Conservation (phyloP, 1,140 invertebrate species). For the Gonatopus flavifemur region DNA sequence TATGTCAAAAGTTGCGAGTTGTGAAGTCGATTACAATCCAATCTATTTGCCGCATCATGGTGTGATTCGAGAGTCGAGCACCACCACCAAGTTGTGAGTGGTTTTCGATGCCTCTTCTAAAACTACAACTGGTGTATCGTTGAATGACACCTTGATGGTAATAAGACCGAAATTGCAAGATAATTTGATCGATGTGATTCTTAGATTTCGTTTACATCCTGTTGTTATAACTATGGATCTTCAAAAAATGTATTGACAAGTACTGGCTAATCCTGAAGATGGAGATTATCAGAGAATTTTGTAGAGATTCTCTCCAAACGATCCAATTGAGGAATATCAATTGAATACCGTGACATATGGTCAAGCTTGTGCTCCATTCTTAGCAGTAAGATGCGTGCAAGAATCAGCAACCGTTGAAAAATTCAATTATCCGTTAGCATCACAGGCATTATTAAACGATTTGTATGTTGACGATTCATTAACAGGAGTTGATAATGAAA, state of each 20-base stretch:
- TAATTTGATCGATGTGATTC: not conserved
- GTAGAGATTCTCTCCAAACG: too few relatives aligned
- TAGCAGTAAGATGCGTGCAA: too few relatives aligned
- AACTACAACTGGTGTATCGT: not conserved
- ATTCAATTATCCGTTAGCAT: too few relatives aligned
- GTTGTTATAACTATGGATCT: not conserved
- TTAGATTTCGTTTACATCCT: not conserved
- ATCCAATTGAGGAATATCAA: too few relatives aligned
- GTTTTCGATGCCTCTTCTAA: too few relatives aligned
- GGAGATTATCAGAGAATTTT: constrained; percentile 37
- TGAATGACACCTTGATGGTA: not conserved
- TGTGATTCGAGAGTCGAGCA: not conserved
- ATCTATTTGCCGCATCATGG: not conserved
- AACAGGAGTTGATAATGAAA: too few relatives aligned
- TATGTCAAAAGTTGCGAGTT: not conserved
- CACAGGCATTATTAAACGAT: too few relatives aligned
- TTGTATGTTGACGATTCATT: too few relatives aligned
- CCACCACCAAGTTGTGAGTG: not conserved
- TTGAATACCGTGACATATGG: too few relatives aligned
- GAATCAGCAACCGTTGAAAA: too few relatives aligned
- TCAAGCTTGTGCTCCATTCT: too few relatives aligned
- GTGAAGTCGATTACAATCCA: not conserved
- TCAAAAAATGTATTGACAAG: not conserved
- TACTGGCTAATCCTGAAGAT: constrained; percentile 8
- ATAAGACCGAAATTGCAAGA: not conserved